Percentiles rank a stretch among this genome's conserved stretches.
Evolutionary conservation across 2,888 invertebrate species (phyloP).

Genomic region (Pollenia griseotomentosa): DNA sequence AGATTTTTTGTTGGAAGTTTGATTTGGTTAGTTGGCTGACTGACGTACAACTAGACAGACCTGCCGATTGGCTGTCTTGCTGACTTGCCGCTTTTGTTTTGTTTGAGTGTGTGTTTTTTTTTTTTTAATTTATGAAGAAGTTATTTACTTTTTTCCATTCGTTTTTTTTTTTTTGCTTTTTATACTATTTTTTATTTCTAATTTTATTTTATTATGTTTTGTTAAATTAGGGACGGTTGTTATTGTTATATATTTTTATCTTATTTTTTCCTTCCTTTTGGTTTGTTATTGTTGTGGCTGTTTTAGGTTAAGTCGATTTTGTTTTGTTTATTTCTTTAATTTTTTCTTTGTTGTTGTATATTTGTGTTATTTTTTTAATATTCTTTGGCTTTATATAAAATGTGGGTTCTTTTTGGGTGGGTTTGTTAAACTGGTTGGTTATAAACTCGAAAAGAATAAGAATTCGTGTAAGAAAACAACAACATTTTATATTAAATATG

Average conservation of each 20-base stretch:
- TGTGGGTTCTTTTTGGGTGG: conserved; percentile 69
- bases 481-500: conserved; percentile 12
- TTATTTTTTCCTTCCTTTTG: conserved; percentile 6
- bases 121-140: background rate
- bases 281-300: conserved; percentile 24
- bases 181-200: conserved; percentile 27
- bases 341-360: conserved; percentile 36
- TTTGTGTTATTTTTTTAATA: background rate
- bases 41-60: background rate
- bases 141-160: conserved; percentile 21
- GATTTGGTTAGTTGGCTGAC: background rate
- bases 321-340: conserved; percentile 13
- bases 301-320: conserved; percentile 12
- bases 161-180: conserved; percentile 15
- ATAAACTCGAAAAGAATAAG: conserved; percentile 42
- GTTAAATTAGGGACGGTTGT: conserved; percentile 67
- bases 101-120: background rate
- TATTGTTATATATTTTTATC: conserved; percentile 19
- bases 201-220: conserved; percentile 27
- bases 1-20: conserved; percentile 8
- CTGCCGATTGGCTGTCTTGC: conserved; percentile 1
- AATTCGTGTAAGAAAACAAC: conserved; percentile 6
- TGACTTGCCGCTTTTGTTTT: conserved; percentile 1
- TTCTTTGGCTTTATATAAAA: conserved; percentile 47
- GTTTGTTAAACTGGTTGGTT: conserved; percentile 63